These are phyloP conservation scores for Hyaena hyaena DNA, from an alignment of 2,113 vertebrate genomes.

Conservation along the genomic window DNA sequence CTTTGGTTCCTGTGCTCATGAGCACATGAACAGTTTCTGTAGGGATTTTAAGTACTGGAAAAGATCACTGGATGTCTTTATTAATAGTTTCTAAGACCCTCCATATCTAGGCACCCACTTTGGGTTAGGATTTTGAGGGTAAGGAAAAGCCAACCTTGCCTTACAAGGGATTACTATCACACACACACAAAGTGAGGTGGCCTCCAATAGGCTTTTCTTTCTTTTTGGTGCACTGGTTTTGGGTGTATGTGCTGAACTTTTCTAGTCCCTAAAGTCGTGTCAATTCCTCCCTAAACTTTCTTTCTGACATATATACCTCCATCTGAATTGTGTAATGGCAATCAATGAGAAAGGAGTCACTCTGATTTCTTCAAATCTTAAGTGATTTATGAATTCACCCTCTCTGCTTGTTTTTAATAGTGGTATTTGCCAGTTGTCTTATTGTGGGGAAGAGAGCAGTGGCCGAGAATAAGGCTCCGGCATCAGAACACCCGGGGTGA, in stretches of 20 bases:
- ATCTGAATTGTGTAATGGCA: neutral
- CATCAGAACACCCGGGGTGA: neutral
- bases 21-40: neutral
- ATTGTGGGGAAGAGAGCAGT: neutral
- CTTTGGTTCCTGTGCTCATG: neutral
- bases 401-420: neutral
- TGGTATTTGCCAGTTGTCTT: neutral
- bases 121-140: neutral
- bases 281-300: neutral
- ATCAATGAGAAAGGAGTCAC: neutral
- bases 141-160: neutral
- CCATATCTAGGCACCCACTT: neutral
- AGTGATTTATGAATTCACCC: neutral
- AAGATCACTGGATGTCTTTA: neutral
- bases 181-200: neutral
- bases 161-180: neutral
- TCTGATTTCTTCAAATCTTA: slow-evolving; percentile 9
- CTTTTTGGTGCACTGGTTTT: neutral
- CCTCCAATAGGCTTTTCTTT: neutral
- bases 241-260: neutral
- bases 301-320: neutral
- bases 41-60: neutral
- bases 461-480: too few relatives aligned
- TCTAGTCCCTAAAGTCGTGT: neutral
- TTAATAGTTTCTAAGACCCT: neutral